Base-by-base conservation (phyloP, 2,888 invertebrate genomes). In the Digitonthophagus gazella region DNA sequence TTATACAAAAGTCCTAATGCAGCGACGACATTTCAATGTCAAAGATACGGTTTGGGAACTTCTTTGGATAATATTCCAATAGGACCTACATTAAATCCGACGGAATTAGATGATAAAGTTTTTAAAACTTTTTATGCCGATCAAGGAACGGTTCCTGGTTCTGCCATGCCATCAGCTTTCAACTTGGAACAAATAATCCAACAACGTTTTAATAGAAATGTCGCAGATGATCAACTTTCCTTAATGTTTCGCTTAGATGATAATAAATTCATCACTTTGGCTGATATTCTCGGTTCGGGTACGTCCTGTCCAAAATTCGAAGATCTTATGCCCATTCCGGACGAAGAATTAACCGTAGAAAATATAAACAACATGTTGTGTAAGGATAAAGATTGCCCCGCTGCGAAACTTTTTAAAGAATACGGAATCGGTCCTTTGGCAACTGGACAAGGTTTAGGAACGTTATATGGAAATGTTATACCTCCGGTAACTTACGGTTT, bases 381-480 rank as follows among this genome's bases (percentile, higher is more conserved):
- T 71, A 77, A 76, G 8, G 78, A 79, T 71, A 77, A 76, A 63
- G 76, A 81, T 69, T 83, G 83, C 71, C 82, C 83, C 0, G 82
- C 79, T 3, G 82, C 78, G 0, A 76, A 75, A 58, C 79, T 79
- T 67, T 83, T 83, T 69, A 81, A 80, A 71, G 78, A 82, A 63
- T 81, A 75, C 65, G 83, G 83, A 16, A 78, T 83, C 8, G 83
- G 83, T 2, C 83, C 82, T 2, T 72, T 83, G 28, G 81, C 82
- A 0, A 79, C 74, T 1, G 78, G 78, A 5, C 74, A 75, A 67
- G 78, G 80, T 22, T 71, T 82, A 64, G 83, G 83, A 16, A 78
- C 80, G 0, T 55, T 82, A 14, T 73, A 72, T 44, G 68, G 64
- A 6, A 57, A 67, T 3, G 70, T 70, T 2, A 61, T 67, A 14